phyloP scores from a whole-genome alignment of 1,140 invertebrate genomes.

The Drosophila willistoni region DNA sequence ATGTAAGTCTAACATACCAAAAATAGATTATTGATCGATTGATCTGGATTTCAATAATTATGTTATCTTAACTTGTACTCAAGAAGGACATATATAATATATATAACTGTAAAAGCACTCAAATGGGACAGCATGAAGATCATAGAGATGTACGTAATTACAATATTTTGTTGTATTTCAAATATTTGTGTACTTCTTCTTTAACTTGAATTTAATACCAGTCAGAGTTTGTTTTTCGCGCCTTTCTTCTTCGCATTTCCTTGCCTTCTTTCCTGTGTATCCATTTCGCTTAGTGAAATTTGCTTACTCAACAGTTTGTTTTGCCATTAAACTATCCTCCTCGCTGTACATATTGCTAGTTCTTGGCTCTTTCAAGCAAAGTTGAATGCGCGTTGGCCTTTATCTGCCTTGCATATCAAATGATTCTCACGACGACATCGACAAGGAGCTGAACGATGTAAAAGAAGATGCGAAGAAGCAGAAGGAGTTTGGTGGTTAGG shows the following conservation, averaged over 20 bases:
- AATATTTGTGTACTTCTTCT: background rate
- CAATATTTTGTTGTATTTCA: too few species aligned
- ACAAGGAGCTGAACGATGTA: conserved; percentile 29
- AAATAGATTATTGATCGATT: too few species aligned
- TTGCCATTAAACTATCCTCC: conserved; percentile 46
- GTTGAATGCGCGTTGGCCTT: conserved; percentile 74
- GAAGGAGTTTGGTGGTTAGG: conserved; percentile 8
- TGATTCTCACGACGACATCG: conserved; percentile 36
- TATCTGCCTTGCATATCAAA: conserved; percentile 80
- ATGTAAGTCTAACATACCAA: too few species aligned
- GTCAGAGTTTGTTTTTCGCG: background rate
- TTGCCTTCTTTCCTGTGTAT: background rate
- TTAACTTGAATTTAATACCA: background rate
- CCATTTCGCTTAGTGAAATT: conserved; percentile 18
- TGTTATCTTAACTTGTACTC: too few species aligned
- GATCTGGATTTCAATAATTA: too few species aligned
- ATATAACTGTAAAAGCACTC: too few species aligned
- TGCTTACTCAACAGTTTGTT: conserved; percentile 58
- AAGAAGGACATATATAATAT: too few species aligned
- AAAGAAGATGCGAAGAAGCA: conserved; percentile 18
- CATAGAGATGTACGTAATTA: too few species aligned
- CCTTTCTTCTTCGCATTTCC: background rate
- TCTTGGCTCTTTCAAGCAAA: conserved; percentile 36
- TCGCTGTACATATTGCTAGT: conserved; percentile 13
- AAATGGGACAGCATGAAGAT: too few species aligned